Base-by-base conservation (phyloP, 2,888 invertebrate species). In the Panzeria rudis region DNA sequence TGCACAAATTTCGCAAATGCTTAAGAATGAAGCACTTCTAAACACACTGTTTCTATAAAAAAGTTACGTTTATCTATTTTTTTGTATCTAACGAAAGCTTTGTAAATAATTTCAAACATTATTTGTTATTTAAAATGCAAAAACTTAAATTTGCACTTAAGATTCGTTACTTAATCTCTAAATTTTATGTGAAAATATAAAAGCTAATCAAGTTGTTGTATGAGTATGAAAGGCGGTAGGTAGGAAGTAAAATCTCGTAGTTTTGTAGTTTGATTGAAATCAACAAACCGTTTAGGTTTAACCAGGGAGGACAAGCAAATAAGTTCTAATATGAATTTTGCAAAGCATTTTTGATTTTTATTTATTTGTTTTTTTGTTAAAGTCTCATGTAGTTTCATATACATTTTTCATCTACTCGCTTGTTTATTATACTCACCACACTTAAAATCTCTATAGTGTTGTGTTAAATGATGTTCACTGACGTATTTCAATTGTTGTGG, bases 401-500 rank as follows among this genome's bases (percentile, higher is more conserved):
- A 9, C 8, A 38, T 38, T 38, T 3, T 38, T 44, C 44, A 15
- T 3, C 15, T n/a, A 44, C 15, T 61, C 41, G 9, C 35, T 17
- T 20, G 1, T 3, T 23, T 52, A 4, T 4, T 23, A 2, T 35
- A 84, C 82, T 82, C 59, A 85, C 85, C 82, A 72, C 85, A 85
- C 41, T 85, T 85, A 38, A 85, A 85, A 54, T 85, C 85, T 66
- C 78, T 59, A 25, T 85, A 85, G 44, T 84, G 84, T 71, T 83
- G 82, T 6, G 71, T 56, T 56, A 71, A 41, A 61, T 85, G 82
- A 72, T 85, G 82, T 38, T 85, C 85, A 38, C 82, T 85, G 13
- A 85, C 82, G 75, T 85, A 85, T 75, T 85, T 85, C 66, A 85
- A 78, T 64, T 82, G 75, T 64, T 86, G 84, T 7, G 68, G 78